A percentile compares a stretch with the other conserved stretches of the same genome.
Evolutionary conservation across 2,113 vertebrate genomes (phyloP).

Genomic region (Crocuta crocuta): DNA sequence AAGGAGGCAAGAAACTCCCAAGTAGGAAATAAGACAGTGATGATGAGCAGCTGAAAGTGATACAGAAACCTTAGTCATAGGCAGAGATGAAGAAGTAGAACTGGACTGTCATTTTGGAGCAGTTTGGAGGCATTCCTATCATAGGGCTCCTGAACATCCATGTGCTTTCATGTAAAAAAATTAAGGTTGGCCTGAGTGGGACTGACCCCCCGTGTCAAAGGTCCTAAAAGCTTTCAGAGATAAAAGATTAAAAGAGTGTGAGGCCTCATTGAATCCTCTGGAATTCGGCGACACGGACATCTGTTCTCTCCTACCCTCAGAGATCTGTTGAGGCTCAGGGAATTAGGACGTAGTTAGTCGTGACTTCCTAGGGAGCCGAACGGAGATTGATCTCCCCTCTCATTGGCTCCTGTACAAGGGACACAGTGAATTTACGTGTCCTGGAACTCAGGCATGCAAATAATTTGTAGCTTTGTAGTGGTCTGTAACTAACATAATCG

Average conservation of each 20-base stretch:
- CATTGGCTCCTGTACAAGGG: not conserved
- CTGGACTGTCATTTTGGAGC: not conserved
- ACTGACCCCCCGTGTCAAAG: not conserved
- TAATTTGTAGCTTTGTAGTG: not conserved
- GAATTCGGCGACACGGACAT: not conserved
- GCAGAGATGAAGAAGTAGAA: not conserved
- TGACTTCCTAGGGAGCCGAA: not conserved
- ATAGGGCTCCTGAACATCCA: not conserved
- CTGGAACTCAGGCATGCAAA: not conserved
- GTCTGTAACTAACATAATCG: not conserved
- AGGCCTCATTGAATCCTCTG: not conserved
- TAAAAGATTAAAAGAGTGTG: not conserved
- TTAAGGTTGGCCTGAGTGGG: not conserved
- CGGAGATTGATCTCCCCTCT: not conserved
- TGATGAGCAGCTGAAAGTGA: not conserved
- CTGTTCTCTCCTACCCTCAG: not conserved
- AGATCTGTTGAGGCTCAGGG: not conserved
- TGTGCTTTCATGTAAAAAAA: not conserved
- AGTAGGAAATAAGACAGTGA: not conserved
- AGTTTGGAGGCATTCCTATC: not conserved
- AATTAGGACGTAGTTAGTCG: not conserved
- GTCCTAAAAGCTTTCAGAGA: not conserved
- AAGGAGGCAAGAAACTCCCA: not conserved
- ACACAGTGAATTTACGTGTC: not conserved
- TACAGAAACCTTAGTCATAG: not conserved